These are phyloP conservation scores for Pempheris klunzingeri DNA, from an alignment of 2,797 vertebrate genomes.

Conservation along the genomic window DNA sequence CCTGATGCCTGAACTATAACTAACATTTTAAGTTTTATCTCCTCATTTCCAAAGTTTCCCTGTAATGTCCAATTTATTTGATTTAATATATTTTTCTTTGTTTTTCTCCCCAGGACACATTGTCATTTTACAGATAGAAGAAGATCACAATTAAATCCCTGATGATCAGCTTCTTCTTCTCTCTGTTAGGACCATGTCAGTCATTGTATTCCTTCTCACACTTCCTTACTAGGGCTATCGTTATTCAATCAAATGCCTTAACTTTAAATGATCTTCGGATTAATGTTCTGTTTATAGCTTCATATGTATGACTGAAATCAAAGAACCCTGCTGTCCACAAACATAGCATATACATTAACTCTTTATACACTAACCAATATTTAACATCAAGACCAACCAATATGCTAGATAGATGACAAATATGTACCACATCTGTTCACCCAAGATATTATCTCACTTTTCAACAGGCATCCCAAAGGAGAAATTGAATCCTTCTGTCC, in stretches of 20 bases:
- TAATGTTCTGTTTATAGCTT: neutral
- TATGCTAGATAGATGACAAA: too few species aligned
- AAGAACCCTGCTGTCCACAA: neutral
- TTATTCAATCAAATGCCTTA: neutral
- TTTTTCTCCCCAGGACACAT: neutral
- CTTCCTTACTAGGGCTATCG: neutral
- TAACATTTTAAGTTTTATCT: neutral
- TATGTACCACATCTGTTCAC: conserved; percentile 7
- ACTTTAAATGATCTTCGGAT: neutral
- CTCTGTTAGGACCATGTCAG: neutral
- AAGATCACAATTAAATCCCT: neutral
- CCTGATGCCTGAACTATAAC: too few species aligned
- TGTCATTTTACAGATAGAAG: neutral
- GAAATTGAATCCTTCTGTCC: conserved; percentile 11
- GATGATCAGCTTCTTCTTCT: neutral
- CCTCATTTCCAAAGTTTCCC: neutral
- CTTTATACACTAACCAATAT: neutral
- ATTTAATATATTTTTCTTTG: neutral
- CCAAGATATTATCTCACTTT: conserved; percentile 22
- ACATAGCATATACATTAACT: neutral
- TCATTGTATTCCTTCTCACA: neutral
- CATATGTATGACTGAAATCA: conserved; percentile 3
- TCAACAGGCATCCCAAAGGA: conserved; percentile 21
- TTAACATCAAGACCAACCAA: neutral
- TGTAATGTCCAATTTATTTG: neutral